Percentiles rank a stretch among this genome's conserved stretches.
phyloP scores from a whole-genome alignment of 2,113 vertebrate genomes.

The Eonycteris spelaea region DNA sequence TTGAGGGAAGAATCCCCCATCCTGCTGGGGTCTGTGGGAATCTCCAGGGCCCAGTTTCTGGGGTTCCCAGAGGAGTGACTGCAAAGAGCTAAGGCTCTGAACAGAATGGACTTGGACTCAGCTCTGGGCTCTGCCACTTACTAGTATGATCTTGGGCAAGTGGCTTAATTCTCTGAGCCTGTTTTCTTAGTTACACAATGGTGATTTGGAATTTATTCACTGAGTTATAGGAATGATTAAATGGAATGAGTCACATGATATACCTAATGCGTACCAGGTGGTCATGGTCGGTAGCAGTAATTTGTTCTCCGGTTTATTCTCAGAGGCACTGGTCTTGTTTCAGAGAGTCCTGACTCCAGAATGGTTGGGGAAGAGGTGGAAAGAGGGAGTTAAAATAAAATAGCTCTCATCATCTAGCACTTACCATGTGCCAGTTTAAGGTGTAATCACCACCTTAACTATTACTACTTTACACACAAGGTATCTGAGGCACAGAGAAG shows the following conservation, averaged over 20 bases:
- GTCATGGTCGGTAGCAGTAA: not conserved
- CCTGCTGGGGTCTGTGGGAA: not conserved
- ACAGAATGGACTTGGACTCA: not conserved
- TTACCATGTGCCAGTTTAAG: not conserved
- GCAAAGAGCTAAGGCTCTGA: not conserved
- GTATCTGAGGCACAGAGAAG: not conserved
- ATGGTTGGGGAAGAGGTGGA: not conserved
- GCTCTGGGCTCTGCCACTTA: not conserved
- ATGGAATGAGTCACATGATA: not conserved
- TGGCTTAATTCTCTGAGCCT: not conserved
- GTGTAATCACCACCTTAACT: not conserved
- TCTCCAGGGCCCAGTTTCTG: not conserved
- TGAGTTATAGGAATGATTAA: not conserved
- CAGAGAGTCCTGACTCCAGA: not conserved
- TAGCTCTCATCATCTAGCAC: not conserved
- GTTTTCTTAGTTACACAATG: not conserved
- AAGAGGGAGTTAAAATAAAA: slow-evolving; percentile 8
- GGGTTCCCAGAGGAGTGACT: not conserved
- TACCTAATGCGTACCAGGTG: not conserved
- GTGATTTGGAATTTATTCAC: not conserved
- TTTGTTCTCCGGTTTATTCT: not conserved
- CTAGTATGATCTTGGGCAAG: not conserved
- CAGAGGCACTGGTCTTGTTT: not conserved
- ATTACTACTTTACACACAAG: not conserved
- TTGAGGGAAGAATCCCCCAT: not conserved